Base-by-base conservation (phyloP, 2,888 invertebrate species). In the Agrotis clavis region DNA sequence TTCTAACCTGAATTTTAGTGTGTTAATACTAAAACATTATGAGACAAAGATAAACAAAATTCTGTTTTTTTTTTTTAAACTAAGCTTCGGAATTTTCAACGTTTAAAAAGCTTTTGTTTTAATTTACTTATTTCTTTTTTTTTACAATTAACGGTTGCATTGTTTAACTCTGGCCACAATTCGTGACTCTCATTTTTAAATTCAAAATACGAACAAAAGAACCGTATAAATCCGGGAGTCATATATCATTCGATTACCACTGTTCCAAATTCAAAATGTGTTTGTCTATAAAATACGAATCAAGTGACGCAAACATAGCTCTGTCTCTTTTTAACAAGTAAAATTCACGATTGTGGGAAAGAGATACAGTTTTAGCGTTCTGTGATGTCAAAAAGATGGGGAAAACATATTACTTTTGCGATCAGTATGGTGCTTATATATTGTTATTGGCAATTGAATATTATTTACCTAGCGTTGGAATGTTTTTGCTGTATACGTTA, bases 181-280 rank as follows among this genome's bases (percentile, higher is more conserved):
- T 59, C 18, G 14, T 11, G 35, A 53, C 16, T 51, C 53, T n/a
- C 41, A 41, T 67, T 65, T 74, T 64, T 47, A 53, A 71, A 67
- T 68, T 76, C 48, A 63, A 79, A 81, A 84, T 67, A 65, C 41
- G 81, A 81, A 83, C 72, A 84, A 79, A 82, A 83, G 68, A 77
- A 79, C 76, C 74, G 51, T 76, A 76, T 74, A 70, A 75, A 78
- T 75, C 48, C 53, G 35, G 66, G 65, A 65, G 62, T 74, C 72
- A 84, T 84, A 79, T 82, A 86, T 84, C 81, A 84, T 83, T 84
- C 80, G 80, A 81, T 86, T 82, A 77, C 78, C 68, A 77, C 71
- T 79, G 76, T 61, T 81, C 73, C 76, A 74, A 84, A 82, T 87
- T 82, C 81, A 78, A 82, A 81, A 84, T 69, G 68, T 76, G 68